phyloP scores from a whole-genome alignment of 2,797 vertebrate species.

The Enteromius anoplus region DNA sequence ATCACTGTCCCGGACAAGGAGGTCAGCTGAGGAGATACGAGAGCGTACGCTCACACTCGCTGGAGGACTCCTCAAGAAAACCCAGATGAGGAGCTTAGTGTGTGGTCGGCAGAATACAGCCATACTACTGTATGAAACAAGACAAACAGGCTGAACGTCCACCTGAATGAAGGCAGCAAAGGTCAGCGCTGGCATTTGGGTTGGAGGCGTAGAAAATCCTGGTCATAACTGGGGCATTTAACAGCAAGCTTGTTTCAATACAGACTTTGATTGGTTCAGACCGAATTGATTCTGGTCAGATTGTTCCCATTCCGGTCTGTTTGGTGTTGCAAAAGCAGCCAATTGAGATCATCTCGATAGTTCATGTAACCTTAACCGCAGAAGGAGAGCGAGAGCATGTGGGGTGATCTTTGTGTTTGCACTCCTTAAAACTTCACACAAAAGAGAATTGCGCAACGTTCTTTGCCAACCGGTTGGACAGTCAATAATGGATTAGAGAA shows the following conservation, averaged over 20 bases:
- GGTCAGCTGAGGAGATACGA: slow-evolving; percentile 63
- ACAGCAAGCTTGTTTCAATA: neutral
- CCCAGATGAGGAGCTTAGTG: slow-evolving; percentile 72
- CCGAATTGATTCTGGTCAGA: neutral
- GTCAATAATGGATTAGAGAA: slow-evolving; percentile 65
- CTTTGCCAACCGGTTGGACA: slow-evolving; percentile 57
- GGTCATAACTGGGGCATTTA: no score
- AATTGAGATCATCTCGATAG: neutral
- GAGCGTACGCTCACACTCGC: slow-evolving; percentile 61
- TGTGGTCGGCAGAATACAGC: slow-evolving; percentile 57
- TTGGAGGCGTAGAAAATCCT: neutral
- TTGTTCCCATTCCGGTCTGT: neutral
- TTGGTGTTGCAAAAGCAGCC: neutral
- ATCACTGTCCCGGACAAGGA: slow-evolving; percentile 56
- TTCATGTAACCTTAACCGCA: neutral
- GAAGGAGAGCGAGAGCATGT: neutral
- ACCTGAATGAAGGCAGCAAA: neutral
- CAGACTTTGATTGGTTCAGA: no score
- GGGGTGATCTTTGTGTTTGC: slow-evolving; percentile 61
- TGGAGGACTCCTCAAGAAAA: slow-evolving; percentile 72
- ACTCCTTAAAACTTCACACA: slow-evolving; percentile 65
- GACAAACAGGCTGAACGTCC: neutral
- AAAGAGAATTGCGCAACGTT: slow-evolving; percentile 61
- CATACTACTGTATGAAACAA: slow-evolving; percentile 52
- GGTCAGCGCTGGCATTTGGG: neutral